phyloP scores from a whole-genome alignment of 2,888 invertebrate species.

The Sphaeridia pumilis region DNA sequence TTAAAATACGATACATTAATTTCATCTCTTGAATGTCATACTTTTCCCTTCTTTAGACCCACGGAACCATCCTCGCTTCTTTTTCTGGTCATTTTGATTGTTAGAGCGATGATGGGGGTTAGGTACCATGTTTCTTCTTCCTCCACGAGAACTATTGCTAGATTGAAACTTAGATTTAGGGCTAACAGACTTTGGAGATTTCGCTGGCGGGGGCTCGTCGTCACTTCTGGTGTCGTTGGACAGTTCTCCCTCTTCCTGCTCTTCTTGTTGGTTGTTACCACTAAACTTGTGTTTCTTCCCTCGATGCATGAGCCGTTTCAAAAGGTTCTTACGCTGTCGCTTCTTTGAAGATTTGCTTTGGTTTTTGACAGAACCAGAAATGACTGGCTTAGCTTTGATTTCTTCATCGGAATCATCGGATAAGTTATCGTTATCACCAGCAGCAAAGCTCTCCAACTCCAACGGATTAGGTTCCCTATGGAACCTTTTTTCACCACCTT shows the following conservation, averaged over 20 bases:
- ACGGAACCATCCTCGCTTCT: background rate
- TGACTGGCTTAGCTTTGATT: background rate
- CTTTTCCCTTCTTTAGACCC: constrained; percentile 15
- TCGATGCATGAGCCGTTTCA: background rate
- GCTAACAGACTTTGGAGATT: no score
- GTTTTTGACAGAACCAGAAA: background rate
- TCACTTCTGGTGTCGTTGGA: no score
- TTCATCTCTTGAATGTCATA: constrained; percentile 16
- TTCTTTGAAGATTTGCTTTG: background rate
- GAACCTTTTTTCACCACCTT: background rate
- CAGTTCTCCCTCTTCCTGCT: constrained; percentile 12
- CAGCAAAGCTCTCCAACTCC: background rate
- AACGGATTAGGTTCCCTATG: background rate
- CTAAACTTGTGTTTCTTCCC: constrained; percentile 9
- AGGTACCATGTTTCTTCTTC: no score
- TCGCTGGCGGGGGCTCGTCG: no score
- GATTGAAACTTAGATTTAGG: no score
- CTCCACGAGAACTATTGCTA: no score
- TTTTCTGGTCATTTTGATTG: background rate
- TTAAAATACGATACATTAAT: no score
- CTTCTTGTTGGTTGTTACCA: no score
- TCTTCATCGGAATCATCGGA: background rate
- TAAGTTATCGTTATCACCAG: background rate
- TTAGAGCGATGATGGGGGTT: background rate
- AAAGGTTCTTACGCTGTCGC: background rate